Evolutionary conservation across 2,113 vertebrate species (phyloP), one percentile per base, ranked within the genome.

Genomic region (Sialia sialis): DNA sequence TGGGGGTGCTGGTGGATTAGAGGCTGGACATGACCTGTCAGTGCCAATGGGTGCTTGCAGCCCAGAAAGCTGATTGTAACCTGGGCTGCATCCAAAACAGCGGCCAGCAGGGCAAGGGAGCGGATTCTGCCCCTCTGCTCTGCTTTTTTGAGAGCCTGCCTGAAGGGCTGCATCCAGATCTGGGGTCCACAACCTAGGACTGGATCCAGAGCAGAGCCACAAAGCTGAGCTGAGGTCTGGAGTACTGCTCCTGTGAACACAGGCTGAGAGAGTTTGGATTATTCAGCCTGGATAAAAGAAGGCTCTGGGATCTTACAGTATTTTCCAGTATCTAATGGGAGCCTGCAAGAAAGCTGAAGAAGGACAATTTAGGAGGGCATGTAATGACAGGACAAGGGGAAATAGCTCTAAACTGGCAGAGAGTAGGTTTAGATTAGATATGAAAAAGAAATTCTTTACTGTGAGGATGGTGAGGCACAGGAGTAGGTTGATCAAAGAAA

Each of bases 21-120:
- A 55, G 44, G 64, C 55, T 29, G 39, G 23, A 39, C n/a, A 16
- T 11, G 23, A 54, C 20, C n/a, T 39, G 19, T 29, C 23, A 30
- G 8, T 29, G 19, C 20, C 7, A 21, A 9, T 17, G 46, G 1
- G 13, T 13, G 26, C 23, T 54, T 4, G 0, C 20, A 39, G 20
- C 2, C 39, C 54, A 54, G 54, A 52, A 39, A 22, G 13, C 5
- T 20, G 18, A 0, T 2, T 3, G 1, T 54, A 2, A 34, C 17
- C 46, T 54, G 25, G 46, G 13, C 19, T 60, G 29, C 29, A 30
- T 60, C 39, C 39, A 39, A 30, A 82, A 46, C 16, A 44, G 0
- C 21, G n/a, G 29, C 2, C 62, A 75, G 25, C 25, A 48, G 69
- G 46, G 6, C 0, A 0, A 82, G 46, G 20, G n/a, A 82, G 25